Evolutionary conservation across 1,140 invertebrate genomes (phyloP).

Genomic region (Neodiprion virginianus): DNA sequence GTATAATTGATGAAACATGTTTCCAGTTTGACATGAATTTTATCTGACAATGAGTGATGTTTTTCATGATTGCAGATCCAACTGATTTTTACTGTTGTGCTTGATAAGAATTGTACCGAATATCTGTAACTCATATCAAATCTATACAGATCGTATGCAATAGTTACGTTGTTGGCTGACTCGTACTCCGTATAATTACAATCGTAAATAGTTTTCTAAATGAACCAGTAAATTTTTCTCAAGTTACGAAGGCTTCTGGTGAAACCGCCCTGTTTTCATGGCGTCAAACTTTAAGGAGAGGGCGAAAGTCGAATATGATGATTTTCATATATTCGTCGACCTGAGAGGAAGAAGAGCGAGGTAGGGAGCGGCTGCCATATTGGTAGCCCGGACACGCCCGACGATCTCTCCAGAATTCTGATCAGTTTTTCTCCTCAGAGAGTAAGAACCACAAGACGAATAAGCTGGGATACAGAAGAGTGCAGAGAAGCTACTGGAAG

Average conservation of each 20-base stretch:
- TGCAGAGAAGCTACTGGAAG: constrained; percentile 17
- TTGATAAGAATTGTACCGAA: too few relatives aligned
- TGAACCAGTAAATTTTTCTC: neutral
- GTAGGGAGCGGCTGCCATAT: constrained; percentile 30
- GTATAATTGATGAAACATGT: too few relatives aligned
- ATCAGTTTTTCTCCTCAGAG: constrained; percentile 51
- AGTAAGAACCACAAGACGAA: constrained; percentile 23
- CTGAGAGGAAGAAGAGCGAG: constrained; percentile 4
- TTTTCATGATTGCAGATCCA: too few relatives aligned
- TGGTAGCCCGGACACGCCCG: constrained; percentile 51
- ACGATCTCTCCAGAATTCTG: constrained; percentile 50
- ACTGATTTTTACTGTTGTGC: too few relatives aligned
- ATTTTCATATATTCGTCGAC: constrained; percentile 46
- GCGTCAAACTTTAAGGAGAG: neutral
- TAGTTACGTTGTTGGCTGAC: too few relatives aligned
- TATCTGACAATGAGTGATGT: too few relatives aligned
- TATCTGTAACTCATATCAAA: too few relatives aligned
- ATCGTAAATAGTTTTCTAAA: too few relatives aligned
- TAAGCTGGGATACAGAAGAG: constrained; percentile 14
- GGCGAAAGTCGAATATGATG: constrained; percentile 50
- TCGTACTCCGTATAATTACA: too few relatives aligned
- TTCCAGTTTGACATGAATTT: too few relatives aligned
- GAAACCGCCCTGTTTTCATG: neutral
- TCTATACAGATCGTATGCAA: too few relatives aligned
- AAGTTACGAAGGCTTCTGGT: neutral